These are phyloP conservation scores for Mugil cephalus DNA, from an alignment of 2,113 vertebrate genomes.

Conservation along the genomic window DNA sequence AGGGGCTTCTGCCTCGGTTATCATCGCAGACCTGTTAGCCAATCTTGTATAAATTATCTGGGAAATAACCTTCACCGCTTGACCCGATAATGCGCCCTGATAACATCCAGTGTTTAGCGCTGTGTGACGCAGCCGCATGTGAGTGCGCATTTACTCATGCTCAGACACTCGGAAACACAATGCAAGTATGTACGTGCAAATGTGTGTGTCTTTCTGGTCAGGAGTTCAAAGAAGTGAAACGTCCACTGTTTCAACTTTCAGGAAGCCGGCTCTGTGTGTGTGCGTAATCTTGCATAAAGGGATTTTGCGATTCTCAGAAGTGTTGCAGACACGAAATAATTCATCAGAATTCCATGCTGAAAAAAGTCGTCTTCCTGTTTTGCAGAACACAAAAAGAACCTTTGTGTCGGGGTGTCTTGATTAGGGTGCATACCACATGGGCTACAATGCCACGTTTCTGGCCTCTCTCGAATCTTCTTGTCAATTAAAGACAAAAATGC, in stretches of 20 bases:
- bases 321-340: background rate
- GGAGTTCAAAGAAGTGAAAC: background rate
- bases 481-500: no score
- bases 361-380: background rate
- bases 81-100: conserved; percentile 35
- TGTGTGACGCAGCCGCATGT: conserved; percentile 28
- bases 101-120: conserved; percentile 39
- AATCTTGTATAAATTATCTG: conserved; percentile 59
- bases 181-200: conserved; percentile 17
- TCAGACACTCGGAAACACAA: background rate
- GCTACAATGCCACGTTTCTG: no score
- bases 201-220: conserved; percentile 9
- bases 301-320: conserved; percentile 3
- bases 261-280: background rate
- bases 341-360: background rate
- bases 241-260: background rate
- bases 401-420: background rate
- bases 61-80: conserved; percentile 54
- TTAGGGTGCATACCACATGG: no score
- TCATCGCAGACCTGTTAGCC: conserved; percentile 25
- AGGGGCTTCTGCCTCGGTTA: conserved; percentile 42
- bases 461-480: no score
- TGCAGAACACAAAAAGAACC: background rate
- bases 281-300: conserved; percentile 4
- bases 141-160: conserved; percentile 11